phyloP scores from a whole-genome alignment of 2,113 vertebrate species.

The Albula glossodonta region DNA sequence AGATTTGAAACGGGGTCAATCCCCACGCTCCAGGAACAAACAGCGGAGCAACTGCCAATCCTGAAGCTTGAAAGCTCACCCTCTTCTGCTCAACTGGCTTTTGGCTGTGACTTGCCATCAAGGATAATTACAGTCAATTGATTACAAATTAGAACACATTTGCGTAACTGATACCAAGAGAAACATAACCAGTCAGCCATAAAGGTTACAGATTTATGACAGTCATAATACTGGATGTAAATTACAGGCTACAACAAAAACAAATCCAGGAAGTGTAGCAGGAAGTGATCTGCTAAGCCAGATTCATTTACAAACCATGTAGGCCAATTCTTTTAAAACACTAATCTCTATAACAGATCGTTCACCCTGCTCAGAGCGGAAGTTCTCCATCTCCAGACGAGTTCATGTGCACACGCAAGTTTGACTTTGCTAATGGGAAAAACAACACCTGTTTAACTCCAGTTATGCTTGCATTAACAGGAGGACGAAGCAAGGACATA shows the following conservation, averaged over 20 bases:
- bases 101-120: not conserved
- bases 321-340: not conserved
- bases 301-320: not conserved
- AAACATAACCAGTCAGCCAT: not conserved
- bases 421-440: not conserved
- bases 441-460: not conserved
- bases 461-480: too few species aligned
- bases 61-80: not conserved
- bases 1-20: not conserved
- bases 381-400: too few species aligned
- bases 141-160: not conserved
- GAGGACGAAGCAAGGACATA: not conserved
- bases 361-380: too few species aligned
- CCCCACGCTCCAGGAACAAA: not conserved
- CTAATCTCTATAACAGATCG: not conserved
- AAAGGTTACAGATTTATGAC: not conserved
- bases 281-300: not conserved
- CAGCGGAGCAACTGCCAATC: not conserved
- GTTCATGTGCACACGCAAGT: not conserved
- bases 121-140: not conserved
- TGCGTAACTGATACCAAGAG: not conserved
- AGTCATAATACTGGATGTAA: not conserved
- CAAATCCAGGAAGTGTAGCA: not conserved
- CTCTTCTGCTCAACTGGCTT: not conserved
- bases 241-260: not conserved